Evolutionary conservation across 1,140 invertebrate genomes (phyloP), one percentile per base, ranked within the genome.

Genomic region (Mizuhopecten yessoensis): DNA sequence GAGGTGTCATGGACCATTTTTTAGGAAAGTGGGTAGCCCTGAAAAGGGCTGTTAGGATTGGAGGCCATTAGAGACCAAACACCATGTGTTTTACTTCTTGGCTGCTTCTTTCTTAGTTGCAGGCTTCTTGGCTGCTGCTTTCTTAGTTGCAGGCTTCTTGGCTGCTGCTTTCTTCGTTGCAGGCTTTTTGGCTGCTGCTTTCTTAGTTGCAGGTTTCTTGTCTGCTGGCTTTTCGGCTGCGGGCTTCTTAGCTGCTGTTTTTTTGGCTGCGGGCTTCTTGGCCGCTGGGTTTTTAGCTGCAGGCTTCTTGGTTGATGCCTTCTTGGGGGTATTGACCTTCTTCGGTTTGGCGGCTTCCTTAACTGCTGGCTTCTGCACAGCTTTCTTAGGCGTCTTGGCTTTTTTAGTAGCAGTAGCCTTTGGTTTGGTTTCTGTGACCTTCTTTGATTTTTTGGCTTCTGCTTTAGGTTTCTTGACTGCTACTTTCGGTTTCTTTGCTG

Each of bases 341-440:
- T n/a, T 88, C 49, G 88, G 88, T n/a, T 95, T 95, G 20, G 90
- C 90, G 13, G 92, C 23, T 29, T 75, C 29, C 57, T 94, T 89
- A n/a, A n/a, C n/a, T 20, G 34, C 33, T 49, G 88, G 33, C 88
- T 88, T 88, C 36, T 87, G 34, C 7, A 33, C 90, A 45, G 86
- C 90, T 75, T n/a, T n/a, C 90, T 95, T 90, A 23, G 94, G 94
- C 89, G 95, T 96, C 5, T n/a, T 90, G 17, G 89, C 94, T 29
- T 94, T 94, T 87, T 91, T 92, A 5, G 57, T 92, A 87, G 88
- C 91, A 13, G 86, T 57, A 15, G 89, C 91, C 33, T 86, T 87
- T 10, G 89, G 34, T 88, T 42, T 93, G 3, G 89, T 34, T 86
- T 93, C 94, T 34, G 93, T 89, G 29, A 86, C 91, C 86, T 95